Conservation (phyloP, 2,888 invertebrate species). For the Caenorhabditis sp. region DNA sequence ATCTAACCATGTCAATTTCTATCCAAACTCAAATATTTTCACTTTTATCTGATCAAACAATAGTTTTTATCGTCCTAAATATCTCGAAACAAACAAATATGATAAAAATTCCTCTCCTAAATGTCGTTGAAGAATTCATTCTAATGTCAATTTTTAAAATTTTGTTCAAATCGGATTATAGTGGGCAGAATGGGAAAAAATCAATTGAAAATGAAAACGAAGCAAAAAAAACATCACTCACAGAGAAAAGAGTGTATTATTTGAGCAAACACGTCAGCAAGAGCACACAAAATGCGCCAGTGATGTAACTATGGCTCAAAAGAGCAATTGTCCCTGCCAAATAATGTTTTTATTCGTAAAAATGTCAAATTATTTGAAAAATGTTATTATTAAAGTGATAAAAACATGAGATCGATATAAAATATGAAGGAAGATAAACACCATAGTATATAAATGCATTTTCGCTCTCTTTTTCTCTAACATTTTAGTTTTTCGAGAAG, state of each 20-base stretch:
- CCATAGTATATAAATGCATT: background rate
- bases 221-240: background rate
- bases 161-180: too few species aligned
- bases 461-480: constrained; percentile 12
- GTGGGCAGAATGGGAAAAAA: background rate
- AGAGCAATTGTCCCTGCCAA: background rate
- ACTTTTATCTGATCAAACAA: too few species aligned
- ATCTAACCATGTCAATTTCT: too few species aligned
- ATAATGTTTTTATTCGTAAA: background rate
- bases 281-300: background rate
- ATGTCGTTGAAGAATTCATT: too few species aligned
- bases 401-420: constrained; percentile 32
- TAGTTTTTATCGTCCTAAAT: too few species aligned
- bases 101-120: too few species aligned
- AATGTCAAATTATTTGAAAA: background rate
- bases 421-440: background rate
- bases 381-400: constrained; percentile 41
- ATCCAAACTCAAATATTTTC: too few species aligned
- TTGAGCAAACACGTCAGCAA: background rate
- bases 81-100: too few species aligned
- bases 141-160: too few species aligned
- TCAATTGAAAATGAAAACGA: background rate
- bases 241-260: background rate
- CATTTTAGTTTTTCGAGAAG: constrained; percentile 33
- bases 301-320: background rate